Percentiles rank a stretch among this genome's conserved stretches.
These are phyloP conservation scores for Columbina picui DNA, from an alignment of 2,113 vertebrate species.

Conservation along the genomic window DNA sequence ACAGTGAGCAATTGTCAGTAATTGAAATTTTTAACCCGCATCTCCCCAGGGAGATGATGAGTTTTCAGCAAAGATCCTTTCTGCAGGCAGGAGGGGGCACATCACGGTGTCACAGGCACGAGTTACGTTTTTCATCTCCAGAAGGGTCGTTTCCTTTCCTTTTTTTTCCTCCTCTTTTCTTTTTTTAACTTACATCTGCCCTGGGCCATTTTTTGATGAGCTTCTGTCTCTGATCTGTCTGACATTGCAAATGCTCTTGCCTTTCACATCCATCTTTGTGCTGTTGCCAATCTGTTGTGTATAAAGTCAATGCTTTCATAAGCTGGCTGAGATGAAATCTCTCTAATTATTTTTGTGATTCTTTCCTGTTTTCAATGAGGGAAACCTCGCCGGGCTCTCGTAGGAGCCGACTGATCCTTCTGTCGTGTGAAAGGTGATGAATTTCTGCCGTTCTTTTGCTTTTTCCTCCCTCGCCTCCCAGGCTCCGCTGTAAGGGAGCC, in stretches of 20 bases:
- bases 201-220: conserved; percentile 66
- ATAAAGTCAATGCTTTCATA: conserved; percentile 61
- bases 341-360: conserved; percentile 68
- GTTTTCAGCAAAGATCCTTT: neutral
- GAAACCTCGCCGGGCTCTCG: conserved; percentile 30
- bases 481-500: neutral
- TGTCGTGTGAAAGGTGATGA: conserved; percentile 51
- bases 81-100: neutral
- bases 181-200: conserved; percentile 53
- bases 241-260: conserved; percentile 58
- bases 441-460: conserved; percentile 28
- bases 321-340: conserved; percentile 63
- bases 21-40: conserved; percentile 7
- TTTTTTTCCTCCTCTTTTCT: neutral
- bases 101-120: neutral
- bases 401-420: conserved; percentile 25
- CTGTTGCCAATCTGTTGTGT: conserved; percentile 60
- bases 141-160: conserved; percentile 33
- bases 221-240: conserved; percentile 65
- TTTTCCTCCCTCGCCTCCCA: neutral
- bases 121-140: neutral
- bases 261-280: conserved; percentile 67
- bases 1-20: neutral
- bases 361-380: conserved; percentile 63
- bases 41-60: conserved; percentile 20